Percentiles rank a stretch among this genome's conserved stretches.
phyloP scores from a whole-genome alignment of 1,140 invertebrate species.

The Cydia pomonella region DNA sequence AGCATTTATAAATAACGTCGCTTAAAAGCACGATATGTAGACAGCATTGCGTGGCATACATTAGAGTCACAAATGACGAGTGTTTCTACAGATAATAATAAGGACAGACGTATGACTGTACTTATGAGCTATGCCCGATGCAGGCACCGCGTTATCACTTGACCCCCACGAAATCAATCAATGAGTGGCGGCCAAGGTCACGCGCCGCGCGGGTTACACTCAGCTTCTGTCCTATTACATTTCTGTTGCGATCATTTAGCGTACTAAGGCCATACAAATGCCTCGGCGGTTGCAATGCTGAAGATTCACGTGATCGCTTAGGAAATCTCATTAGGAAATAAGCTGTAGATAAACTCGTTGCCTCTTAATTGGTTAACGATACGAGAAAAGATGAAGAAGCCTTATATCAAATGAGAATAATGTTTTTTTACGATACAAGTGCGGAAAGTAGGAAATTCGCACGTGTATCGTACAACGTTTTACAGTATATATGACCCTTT shows the following conservation, averaged over 20 bases:
- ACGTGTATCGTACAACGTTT: too few relatives aligned
- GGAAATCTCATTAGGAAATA: background rate
- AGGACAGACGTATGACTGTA: too few relatives aligned
- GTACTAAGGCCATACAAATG: constrained; percentile 8
- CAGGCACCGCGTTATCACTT: background rate
- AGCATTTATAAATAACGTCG: background rate
- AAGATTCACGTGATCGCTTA: constrained; percentile 1
- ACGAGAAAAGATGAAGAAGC: background rate
- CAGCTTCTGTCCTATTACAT: background rate
- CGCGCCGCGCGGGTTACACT: background rate
- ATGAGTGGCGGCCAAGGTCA: background rate
- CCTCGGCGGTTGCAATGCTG: background rate
- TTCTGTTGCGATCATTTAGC: background rate
- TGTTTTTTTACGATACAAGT: too few relatives aligned
- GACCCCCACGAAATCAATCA: background rate
- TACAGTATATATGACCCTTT: too few relatives aligned
- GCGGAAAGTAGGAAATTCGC: too few relatives aligned
- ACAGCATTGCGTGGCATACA: background rate
- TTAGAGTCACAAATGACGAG: background rate
- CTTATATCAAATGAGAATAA: too few relatives aligned
- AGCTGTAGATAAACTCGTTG: background rate
- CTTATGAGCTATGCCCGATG: background rate
- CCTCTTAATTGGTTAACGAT: background rate
- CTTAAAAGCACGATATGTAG: background rate
- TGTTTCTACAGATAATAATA: background rate